These are phyloP conservation scores for Silurus aristotelis DNA, from an alignment of 2,797 vertebrate genomes.

Conservation along the genomic window DNA sequence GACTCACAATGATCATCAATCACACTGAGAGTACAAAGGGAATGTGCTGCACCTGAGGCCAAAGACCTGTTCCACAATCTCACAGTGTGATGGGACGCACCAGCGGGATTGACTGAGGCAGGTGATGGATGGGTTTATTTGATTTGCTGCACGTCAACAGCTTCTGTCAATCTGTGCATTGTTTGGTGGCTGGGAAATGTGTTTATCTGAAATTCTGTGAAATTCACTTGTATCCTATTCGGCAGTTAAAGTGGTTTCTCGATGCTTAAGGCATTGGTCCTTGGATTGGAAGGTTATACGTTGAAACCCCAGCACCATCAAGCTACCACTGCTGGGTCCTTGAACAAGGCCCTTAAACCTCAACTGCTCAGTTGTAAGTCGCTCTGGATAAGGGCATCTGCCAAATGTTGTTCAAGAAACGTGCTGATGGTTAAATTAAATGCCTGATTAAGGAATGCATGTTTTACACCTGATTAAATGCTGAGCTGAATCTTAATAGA, in stretches of 20 bases:
- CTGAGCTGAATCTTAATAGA: too few relatives aligned
- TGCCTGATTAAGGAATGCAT: constrained; percentile 60
- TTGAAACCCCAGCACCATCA: too few relatives aligned
- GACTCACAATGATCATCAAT: constrained; percentile 32
- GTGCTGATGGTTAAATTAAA: constrained; percentile 37
- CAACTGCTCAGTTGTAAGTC: too few relatives aligned
- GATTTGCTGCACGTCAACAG: constrained; percentile 5
- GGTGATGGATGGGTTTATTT: constrained; percentile 30
- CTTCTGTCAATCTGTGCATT: background rate
- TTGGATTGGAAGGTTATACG: too few relatives aligned
- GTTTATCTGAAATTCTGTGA: constrained; percentile 47
- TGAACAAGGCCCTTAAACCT: too few relatives aligned
- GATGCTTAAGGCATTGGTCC: too few relatives aligned
- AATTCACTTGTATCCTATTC: constrained; percentile 48
- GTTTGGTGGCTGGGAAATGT: constrained; percentile 24
- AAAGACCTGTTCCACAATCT: constrained; percentile 7
- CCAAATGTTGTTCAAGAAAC: too few relatives aligned
- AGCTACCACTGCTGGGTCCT: too few relatives aligned
- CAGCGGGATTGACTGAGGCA: background rate
- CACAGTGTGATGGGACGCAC: background rate
- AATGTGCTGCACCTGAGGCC: constrained; percentile 14
- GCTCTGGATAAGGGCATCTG: too few relatives aligned
- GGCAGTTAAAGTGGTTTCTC: background rate
- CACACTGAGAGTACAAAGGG: constrained; percentile 15
- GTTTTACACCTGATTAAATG: background rate